phyloP scores from a whole-genome alignment of 2,888 invertebrate species.

The Hypercompe scribonia region DNA sequence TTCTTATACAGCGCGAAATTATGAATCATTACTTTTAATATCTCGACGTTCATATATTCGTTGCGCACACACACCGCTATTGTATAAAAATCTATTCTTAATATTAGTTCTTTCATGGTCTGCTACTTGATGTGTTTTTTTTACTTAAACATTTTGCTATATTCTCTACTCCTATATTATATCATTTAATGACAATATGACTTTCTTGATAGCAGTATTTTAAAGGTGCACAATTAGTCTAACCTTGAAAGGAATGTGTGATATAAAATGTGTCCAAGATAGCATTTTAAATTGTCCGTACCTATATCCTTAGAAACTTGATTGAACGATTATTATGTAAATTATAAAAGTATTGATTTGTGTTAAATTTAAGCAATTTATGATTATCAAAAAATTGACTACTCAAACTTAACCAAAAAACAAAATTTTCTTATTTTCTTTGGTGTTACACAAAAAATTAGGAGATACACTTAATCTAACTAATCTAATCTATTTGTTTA shows the following conservation, averaged over 20 bases:
- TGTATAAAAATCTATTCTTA: constrained; percentile 8
- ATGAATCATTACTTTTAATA: constrained; percentile 19
- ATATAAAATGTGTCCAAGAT: too few species aligned
- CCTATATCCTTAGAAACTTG: too few species aligned
- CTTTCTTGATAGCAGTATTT: neutral
- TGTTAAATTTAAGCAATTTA: too few species aligned
- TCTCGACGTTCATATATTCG: constrained; percentile 4
- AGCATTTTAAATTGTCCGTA: too few species aligned
- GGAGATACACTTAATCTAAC: neutral
- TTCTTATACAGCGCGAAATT: constrained; percentile 19
- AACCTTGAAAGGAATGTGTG: neutral
- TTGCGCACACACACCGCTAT: constrained; percentile 18
- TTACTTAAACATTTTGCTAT: neutral
- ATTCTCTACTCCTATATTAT: neutral
- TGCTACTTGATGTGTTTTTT: constrained; percentile 10
- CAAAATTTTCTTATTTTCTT: neutral
- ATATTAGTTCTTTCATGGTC: constrained; percentile 10
- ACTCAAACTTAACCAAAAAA: too few species aligned
- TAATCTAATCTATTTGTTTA: neutral
- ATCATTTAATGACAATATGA: neutral
- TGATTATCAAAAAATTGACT: too few species aligned
- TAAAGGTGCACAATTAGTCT: neutral
- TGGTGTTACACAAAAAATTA: neutral
- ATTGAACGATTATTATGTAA: too few species aligned
- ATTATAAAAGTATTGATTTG: too few species aligned